These are phyloP conservation scores for Papilio protenor DNA, from an alignment of 2,888 invertebrate genomes.

Conservation along the genomic window DNA sequence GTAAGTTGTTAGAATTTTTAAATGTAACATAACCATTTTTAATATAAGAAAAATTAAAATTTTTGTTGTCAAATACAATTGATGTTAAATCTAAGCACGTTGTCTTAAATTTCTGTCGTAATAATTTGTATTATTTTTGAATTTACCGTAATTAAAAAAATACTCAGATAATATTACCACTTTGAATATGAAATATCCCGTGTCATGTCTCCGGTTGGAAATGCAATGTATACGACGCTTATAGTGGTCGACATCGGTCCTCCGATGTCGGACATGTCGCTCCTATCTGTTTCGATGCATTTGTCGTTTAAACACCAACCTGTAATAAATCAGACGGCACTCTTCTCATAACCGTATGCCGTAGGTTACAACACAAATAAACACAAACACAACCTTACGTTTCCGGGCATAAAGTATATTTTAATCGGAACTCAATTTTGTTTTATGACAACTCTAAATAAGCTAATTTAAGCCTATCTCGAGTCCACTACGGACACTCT, in stretches of 20 bases:
- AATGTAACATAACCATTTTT: neutral
- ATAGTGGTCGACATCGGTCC: conserved; percentile 81
- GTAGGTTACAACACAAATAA: conserved; percentile 47
- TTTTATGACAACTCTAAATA: conserved; percentile 49
- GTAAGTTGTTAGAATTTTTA: neutral
- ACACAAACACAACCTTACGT: conserved; percentile 49
- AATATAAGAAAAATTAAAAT: neutral
- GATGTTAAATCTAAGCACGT: neutral
- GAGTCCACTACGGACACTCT: conserved; percentile 83
- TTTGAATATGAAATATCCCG: conserved; percentile 55
- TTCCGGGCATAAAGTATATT: conserved; percentile 40
- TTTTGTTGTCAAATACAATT: neutral
- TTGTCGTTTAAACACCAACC: conserved; percentile 85
- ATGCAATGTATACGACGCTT: conserved; percentile 63
- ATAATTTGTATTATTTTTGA: too few species aligned
- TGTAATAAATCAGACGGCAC: conserved; percentile 81
- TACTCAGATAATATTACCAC: neutral
- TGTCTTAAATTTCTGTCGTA: neutral
- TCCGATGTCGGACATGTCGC: conserved; percentile 83
- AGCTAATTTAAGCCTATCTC: conserved; percentile 82
- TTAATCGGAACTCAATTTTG: conserved; percentile 41
- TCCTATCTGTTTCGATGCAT: conserved; percentile 84
- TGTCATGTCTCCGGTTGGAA: conserved; percentile 56
- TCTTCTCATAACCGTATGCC: conserved; percentile 50
- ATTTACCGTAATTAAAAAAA: too few species aligned